phyloP scores from a whole-genome alignment of 2,113 vertebrate genomes.

The Lagopus leucura region DNA sequence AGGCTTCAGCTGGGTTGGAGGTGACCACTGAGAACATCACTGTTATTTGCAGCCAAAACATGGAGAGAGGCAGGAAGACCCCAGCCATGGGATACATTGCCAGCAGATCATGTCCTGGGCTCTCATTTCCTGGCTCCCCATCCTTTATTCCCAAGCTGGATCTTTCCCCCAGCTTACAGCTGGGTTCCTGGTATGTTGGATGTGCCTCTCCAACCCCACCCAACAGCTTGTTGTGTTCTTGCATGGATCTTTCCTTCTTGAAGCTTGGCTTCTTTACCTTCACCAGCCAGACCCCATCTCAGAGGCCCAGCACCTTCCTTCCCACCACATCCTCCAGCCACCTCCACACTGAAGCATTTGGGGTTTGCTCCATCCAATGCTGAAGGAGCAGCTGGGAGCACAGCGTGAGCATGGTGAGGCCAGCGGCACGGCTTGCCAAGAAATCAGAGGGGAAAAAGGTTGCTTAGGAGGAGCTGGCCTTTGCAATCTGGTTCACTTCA shows the following conservation, averaged over 20 bases:
- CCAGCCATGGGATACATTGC: rapidly evolving
- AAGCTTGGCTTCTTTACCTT: background rate
- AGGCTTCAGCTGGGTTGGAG: background rate
- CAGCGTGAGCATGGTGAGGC: slow-evolving; percentile 25
- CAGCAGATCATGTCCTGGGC: rapidly evolving
- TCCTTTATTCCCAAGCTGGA: background rate
- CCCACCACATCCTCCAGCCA: background rate
- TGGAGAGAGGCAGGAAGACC: background rate
- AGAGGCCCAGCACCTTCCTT: background rate
- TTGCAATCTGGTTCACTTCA: background rate
- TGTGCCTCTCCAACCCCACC: background rate
- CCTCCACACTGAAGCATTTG: background rate
- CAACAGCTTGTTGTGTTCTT: background rate
- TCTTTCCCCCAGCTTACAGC: background rate
- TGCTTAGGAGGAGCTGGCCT: slow-evolving; percentile 34
- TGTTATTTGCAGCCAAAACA: background rate
- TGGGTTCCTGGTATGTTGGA: background rate
- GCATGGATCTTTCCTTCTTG: background rate
- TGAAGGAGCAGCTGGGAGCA: slow-evolving; percentile 47
- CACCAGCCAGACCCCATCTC: background rate
- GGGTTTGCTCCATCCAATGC: rapidly evolving
- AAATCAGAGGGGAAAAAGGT: background rate
- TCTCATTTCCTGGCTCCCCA: rapidly evolving
- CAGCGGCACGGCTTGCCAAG: slow-evolving; percentile 52
- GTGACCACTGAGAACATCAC: background rate